Evolutionary conservation across 2,888 invertebrate species (phyloP).

Genomic region (Dichetophora obliterata): DNA sequence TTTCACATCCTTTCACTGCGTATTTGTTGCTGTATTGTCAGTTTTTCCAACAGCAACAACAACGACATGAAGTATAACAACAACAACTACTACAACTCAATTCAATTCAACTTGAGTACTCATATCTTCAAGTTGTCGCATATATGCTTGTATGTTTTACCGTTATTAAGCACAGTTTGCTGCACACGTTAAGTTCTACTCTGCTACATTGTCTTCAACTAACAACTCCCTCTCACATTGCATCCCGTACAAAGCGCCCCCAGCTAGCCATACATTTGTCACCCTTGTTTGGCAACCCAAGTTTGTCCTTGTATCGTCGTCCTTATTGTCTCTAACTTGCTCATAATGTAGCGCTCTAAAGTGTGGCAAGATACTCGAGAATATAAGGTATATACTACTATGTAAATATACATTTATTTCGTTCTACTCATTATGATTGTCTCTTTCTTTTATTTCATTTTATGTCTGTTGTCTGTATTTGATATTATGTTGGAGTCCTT

Average conservation of each 20-base stretch:
- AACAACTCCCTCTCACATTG: neutral
- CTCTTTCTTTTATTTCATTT: slow-evolving; percentile 28
- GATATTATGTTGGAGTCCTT: slow-evolving; percentile 8
- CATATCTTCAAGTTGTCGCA: slow-evolving; percentile 52
- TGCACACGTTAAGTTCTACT: neutral
- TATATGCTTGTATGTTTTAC: neutral
- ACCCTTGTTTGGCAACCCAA: slow-evolving; percentile 6
- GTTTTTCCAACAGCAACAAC: neutral
- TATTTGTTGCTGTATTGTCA: slow-evolving; percentile 6
- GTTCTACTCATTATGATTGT: slow-evolving; percentile 18
- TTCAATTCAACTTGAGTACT: slow-evolving; percentile 61
- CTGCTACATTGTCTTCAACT: neutral
- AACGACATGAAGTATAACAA: slow-evolving; percentile 15
- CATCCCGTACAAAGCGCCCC: neutral
- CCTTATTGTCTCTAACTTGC: neutral
- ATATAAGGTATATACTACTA: neutral
- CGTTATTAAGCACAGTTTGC: slow-evolving; percentile 1
- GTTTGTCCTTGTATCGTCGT: neutral
- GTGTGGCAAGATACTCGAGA: neutral
- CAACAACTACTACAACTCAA: slow-evolving; percentile 35
- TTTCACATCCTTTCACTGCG: slow-evolving; percentile 28
- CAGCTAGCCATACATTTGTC: neutral
- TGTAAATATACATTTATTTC: neutral
- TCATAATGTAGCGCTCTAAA: neutral
- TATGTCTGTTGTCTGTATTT: neutral